Evolutionary conservation across 2,797 vertebrate species (phyloP).

Genomic region (Bradypodion pumilum): DNA sequence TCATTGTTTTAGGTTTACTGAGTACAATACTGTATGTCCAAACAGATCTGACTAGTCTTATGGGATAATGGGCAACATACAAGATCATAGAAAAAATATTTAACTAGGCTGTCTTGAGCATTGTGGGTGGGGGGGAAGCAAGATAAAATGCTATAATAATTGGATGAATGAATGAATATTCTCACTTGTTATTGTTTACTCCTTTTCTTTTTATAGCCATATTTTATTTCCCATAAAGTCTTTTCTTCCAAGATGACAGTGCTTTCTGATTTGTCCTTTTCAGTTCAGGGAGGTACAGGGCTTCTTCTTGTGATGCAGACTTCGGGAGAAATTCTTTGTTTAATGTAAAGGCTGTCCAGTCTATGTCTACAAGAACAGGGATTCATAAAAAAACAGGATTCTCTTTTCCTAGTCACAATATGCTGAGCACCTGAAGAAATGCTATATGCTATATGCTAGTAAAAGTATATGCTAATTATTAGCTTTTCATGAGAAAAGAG

Average conservation of each 20-base stretch:
- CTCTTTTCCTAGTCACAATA: constrained; percentile 17
- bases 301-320: background rate
- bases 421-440: constrained; percentile 37
- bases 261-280: background rate
- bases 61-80: too few species aligned
- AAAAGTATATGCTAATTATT: too few species aligned
- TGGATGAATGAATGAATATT: background rate
- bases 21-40: background rate
- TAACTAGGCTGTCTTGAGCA: background rate
- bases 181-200: background rate
- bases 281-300: background rate
- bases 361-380: background rate
- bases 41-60: background rate
- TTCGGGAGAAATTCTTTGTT: background rate
- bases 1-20: background rate
- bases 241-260: background rate
- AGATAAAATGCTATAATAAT: background rate
- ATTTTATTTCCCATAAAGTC: background rate
- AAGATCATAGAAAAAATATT: background rate
- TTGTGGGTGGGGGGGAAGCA: background rate
- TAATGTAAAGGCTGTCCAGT: background rate
- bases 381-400: background rate
- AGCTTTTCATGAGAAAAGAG: constrained; percentile 26
- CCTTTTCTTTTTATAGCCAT: background rate
- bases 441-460: too few species aligned